These are phyloP conservation scores for Pampus argenteus DNA, from an alignment of 2,797 vertebrate species.

Conservation along the genomic window DNA sequence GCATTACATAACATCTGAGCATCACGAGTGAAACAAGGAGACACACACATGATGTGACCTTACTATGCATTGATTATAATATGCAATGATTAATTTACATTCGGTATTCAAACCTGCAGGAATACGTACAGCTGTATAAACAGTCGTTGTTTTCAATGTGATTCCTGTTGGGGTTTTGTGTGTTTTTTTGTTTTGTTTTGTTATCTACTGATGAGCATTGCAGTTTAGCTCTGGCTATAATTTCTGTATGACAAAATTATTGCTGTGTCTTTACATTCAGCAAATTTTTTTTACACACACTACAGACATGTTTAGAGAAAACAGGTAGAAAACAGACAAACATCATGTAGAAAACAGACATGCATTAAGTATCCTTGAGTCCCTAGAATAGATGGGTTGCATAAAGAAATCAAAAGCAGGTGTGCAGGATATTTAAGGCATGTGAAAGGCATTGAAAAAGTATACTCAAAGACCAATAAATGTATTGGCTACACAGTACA, in stretches of 20 bases:
- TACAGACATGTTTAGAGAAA: neutral
- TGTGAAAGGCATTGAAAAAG: neutral
- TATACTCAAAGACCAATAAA: neutral
- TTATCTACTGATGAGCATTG: constrained; percentile 1
- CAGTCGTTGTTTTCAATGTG: neutral
- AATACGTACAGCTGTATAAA: neutral
- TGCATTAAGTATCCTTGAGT: neutral
- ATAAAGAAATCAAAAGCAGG: neutral
- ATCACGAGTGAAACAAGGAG: constrained; percentile 2
- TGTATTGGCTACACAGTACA: neutral
- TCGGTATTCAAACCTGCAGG: neutral
- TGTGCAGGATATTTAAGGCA: neutral
- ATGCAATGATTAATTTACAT: neutral
- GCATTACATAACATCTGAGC: constrained; percentile 41
- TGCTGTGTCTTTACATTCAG: neutral
- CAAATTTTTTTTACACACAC: neutral
- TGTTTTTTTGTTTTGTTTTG: neutral
- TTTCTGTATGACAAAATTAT: neutral
- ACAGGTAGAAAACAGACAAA: too few relatives aligned
- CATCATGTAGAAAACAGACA: neutral
- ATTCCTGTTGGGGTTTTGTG: neutral
- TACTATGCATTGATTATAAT: constrained; percentile 10
- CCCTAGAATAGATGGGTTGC: neutral
- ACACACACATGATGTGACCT: constrained; percentile 44
- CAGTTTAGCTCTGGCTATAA: constrained; percentile 20